Base-by-base conservation (phyloP, 2,797 vertebrate species). In the Cossypha dichroa region DNA sequence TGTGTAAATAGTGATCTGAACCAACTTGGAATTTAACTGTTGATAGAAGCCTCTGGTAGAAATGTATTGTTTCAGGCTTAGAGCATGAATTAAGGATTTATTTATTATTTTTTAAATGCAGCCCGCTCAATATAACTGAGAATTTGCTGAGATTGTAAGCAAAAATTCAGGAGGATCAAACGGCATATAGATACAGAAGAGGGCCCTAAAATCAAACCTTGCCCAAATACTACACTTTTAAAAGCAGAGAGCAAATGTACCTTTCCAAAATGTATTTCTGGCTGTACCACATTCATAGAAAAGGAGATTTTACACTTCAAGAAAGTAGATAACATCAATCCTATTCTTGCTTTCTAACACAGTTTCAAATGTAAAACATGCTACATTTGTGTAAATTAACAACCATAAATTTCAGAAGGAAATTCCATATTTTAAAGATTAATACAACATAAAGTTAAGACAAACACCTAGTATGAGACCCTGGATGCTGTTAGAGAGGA, bases 351-450 rank as follows among this genome's bases (percentile, higher is more conserved):
- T 36, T 95, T 89, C 38, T 40, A 93, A 63, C n/a, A 60, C 33
- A 95, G 85, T 94, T 93, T 89, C 45, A 78, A 78, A 89, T 85
- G 40, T 78, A 92, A 86, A 95, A 85, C 76, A 49, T 70, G 33
- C 21, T 75, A 31, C 0, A 0, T 76, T 72, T 91, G 22, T 90
- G 70, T 84, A 95, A 96, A 96, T 90, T 86, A 95, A 86, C 52
- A 73, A 23, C 18, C 54, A 49, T 28, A 90, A 86, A 89, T 84
- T 89, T 91, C 41, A 88, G 11, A 92, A n/a, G 18, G 9, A 77
- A 83, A 66, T 80, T 92, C 5, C 25, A 21, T 78, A 74, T 55
- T 88, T 68, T 94, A 63, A 96, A 69, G 68, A 90, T 13, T 68
- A 95, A 77, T 60, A 88, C 40, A 93, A 87, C 46, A 85, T 60